Evolutionary conservation across 2,888 invertebrate species (phyloP).

Genomic region (Sinotaia quadrata): DNA sequence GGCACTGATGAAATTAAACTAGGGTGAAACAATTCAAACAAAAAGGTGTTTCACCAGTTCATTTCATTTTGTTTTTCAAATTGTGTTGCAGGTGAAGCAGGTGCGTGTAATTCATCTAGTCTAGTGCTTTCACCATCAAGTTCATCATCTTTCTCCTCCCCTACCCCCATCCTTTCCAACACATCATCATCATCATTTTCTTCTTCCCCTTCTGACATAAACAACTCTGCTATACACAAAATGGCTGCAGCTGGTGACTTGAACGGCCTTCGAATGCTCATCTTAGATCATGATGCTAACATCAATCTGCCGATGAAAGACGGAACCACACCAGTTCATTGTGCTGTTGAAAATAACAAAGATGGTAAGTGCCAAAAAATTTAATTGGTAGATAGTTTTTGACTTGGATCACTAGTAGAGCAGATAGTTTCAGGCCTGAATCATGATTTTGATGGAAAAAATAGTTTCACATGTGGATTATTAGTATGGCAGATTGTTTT

Average conservation of each 20-base stretch:
- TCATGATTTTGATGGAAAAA: no score
- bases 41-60: no score
- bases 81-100: slow-evolving; percentile 35
- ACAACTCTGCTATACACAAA: slow-evolving; percentile 54
- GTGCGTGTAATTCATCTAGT: slow-evolving; percentile 37
- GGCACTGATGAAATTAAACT: no score
- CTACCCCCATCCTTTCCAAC: slow-evolving; percentile 6
- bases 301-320: slow-evolving; percentile 62
- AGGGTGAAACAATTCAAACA: no score
- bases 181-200: slow-evolving; percentile 27
- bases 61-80: no score
- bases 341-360: slow-evolving; percentile 62
- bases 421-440: no score
- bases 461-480: no score
- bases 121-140: slow-evolving; percentile 26
- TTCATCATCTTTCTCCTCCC: slow-evolving; percentile 18
- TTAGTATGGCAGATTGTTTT: no score
- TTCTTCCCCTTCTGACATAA: slow-evolving; percentile 32
- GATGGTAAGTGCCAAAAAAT: slow-evolving; percentile 56
- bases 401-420: no score
- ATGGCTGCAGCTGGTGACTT: slow-evolving; percentile 55
- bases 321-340: slow-evolving; percentile 61
- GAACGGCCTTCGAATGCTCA: slow-evolving; percentile 47
- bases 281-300: slow-evolving; percentile 52
- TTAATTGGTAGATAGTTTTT: no score